Percentiles rank a stretch among this genome's conserved stretches.
Conservation (phyloP, 2,888 invertebrate genomes). For the Tridacna gigas region DNA sequence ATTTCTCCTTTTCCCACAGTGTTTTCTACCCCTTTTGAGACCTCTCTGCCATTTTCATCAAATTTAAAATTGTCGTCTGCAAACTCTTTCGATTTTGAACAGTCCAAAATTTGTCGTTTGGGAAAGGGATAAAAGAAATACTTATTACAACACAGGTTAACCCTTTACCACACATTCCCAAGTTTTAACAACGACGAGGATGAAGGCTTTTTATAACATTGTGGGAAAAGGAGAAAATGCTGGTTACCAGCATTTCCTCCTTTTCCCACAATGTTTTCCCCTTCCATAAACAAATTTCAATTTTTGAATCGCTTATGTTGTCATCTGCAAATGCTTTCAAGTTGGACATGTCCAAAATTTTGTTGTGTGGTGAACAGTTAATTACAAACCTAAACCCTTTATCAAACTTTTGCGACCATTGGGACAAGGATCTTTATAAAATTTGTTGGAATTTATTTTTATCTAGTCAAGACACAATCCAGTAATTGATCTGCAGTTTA, state of each 20-base stretch:
- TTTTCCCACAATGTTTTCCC: neutral
- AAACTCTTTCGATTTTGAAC: neutral
- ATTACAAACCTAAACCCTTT: too few relatives aligned
- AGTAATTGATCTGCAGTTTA: too few relatives aligned
- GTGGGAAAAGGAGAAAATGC: neutral
- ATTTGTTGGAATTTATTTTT: too few relatives aligned
- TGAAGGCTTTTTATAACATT: neutral
- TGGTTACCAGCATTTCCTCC: neutral
- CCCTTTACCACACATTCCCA: neutral
- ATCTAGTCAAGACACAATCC: too few relatives aligned
- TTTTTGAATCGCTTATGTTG: too few relatives aligned
- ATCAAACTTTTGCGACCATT: too few relatives aligned
- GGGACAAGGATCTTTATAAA: too few relatives aligned
- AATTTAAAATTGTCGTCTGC: neutral
- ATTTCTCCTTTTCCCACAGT: neutral
- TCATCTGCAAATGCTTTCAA: too few relatives aligned
- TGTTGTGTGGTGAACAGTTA: too few relatives aligned
- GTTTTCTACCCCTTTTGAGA: neutral
- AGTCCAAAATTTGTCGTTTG: neutral
- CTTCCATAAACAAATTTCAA: too few relatives aligned
- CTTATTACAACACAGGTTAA: neutral
- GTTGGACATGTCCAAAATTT: too few relatives aligned
- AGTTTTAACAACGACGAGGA: neutral
- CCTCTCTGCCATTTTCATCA: neutral
- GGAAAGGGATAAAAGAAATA: neutral